Evolutionary conservation across 2,888 invertebrate species (phyloP), one percentile per base, ranked within the genome.

Genomic region (Dysmachus trigonus): DNA sequence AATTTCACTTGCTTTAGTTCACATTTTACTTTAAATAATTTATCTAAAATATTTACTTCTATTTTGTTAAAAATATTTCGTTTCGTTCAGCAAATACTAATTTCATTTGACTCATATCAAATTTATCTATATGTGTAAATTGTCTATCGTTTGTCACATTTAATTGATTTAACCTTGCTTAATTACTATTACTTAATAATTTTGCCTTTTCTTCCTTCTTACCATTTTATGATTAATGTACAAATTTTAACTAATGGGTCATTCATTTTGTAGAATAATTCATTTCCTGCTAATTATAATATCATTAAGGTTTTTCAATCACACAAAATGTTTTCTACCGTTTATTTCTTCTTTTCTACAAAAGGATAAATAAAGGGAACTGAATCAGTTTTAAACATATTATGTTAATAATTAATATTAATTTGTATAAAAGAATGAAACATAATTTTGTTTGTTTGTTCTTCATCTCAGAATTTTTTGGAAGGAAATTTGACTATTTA

Each of bases 1-100:
- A 18, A 81, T 8, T 33, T 51, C 18, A 73, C 35, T 31, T 41
- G 38, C 15, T 13, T 73, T 33, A 33, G 22, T 76, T 51, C 41
- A 53, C 8, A 41, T n/a, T 31, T 62, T 81, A 62, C 22, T 3
- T 62, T 81, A 33, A 81, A 81, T 62, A 81, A 81, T 53, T 81
- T 81, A 81, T 81, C 81, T 81, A 81, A 81, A 81, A 81, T 81
- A 81, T 81, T 62, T 81, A 7, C 3, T 81, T 81, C 10, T 81
- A n/a, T 81, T 33, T 33, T 81, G 81, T 62, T 81, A 81, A 62
- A 81, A 81, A 81, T 81, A 62, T 31, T 81, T 81, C 81, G 62
- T 81, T 35, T 79, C 41, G 15, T 81, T 81, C 62, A 81, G 81
- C 81, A 81, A 81, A 53, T 62, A 53, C 33, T 81, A 81, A 62